Conservation (phyloP, 2,888 invertebrate genomes). For the Empis stercorea region DNA sequence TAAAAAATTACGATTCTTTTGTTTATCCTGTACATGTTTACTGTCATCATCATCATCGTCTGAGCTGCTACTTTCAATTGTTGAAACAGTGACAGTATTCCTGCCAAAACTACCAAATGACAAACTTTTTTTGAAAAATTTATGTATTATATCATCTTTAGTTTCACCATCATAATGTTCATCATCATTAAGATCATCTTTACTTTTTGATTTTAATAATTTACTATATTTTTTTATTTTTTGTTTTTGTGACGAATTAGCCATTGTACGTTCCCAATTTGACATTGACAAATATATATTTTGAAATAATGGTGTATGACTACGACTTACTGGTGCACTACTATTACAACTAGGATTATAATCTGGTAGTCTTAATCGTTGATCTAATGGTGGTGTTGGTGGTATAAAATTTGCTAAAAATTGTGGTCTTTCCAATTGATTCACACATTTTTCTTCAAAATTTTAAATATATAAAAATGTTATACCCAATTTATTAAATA, state of each 20-base stretch:
- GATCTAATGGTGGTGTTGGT: constrained; percentile 21
- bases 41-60: too few species aligned
- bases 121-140: too few species aligned
- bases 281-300: constrained; percentile 36
- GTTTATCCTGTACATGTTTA: too few species aligned
- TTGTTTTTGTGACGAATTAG: constrained; percentile 21
- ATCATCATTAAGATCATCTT: constrained; percentile 8
- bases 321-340: constrained; percentile 27
- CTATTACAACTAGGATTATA: constrained; percentile 16
- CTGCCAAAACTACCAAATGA: too few species aligned
- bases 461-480: background rate
- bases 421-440: constrained; percentile 5
- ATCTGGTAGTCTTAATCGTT: constrained; percentile 16
- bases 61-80: too few species aligned
- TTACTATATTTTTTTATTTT: constrained; percentile 20
- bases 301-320: constrained; percentile 41
- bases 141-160: too few species aligned
- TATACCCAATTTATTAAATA: background rate
- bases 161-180: background rate
- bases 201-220: constrained; percentile 13
- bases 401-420: constrained; percentile 15
- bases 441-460: background rate
- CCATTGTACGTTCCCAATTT: constrained; percentile 29
- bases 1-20: too few species aligned
- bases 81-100: too few species aligned